phyloP scores from a whole-genome alignment of 2,888 invertebrate genomes.

The Horisme vitalbata region DNA sequence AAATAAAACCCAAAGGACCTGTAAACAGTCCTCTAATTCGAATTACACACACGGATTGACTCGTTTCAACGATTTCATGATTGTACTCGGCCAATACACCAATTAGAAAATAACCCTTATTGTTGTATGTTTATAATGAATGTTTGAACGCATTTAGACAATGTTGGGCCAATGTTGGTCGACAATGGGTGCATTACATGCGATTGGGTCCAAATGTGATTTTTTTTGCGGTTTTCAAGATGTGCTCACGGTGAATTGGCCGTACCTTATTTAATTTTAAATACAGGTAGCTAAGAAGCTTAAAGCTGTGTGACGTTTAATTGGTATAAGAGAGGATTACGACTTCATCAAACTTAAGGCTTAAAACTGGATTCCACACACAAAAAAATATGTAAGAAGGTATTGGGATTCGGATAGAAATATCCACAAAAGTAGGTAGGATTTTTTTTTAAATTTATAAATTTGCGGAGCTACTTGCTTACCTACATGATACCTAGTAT shows the following conservation, averaged over 20 bases:
- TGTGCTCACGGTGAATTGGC: conserved; percentile 50
- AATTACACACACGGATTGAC: conserved; percentile 74
- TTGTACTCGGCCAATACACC: conserved; percentile 51
- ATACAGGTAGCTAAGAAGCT: conserved; percentile 28
- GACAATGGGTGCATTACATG: conserved; percentile 61
- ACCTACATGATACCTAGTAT: no score
- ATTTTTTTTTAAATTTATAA: no score
- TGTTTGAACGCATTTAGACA: conserved; percentile 62
- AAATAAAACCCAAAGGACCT: conserved; percentile 58
- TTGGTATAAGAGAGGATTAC: conserved; percentile 7
- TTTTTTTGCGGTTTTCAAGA: conserved; percentile 52
- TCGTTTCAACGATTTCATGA: conserved; percentile 69
- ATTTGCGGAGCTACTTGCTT: no score
- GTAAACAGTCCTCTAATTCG: conserved; percentile 78
- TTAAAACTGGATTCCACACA: neutral
- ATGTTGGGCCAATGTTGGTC: conserved; percentile 41
- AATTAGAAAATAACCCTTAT: conserved; percentile 75
- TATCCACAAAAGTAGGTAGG: no score
- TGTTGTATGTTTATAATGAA: conserved; percentile 50
- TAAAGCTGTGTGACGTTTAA: neutral
- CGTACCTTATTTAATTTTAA: conserved; percentile 31
- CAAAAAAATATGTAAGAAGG: no score
- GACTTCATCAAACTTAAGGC: neutral
- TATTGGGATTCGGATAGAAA: no score
- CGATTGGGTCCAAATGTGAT: conserved; percentile 47